Evolutionary conservation across 2,888 invertebrate species (phyloP), one percentile per base, ranked within the genome.

Genomic region (Drosophila trichaetosa): DNA sequence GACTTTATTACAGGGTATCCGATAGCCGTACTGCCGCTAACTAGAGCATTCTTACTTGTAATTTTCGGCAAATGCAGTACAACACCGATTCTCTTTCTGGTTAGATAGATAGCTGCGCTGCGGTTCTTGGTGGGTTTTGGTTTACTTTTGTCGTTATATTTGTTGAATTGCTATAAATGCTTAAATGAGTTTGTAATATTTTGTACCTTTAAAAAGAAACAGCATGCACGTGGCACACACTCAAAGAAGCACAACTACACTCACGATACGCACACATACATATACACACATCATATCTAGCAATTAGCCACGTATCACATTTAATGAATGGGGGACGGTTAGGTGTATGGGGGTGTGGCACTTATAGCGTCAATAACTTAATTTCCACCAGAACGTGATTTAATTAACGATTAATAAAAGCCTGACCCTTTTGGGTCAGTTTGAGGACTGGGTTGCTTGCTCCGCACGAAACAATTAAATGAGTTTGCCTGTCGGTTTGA

Each of bases 361-460:
- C 83, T 88, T 79, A 71, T 65, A 63, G 75, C 79, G 86, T 83
- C 86, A 86, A 90, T 87, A 90, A 90, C 89, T 90, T 90, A 69
- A 88, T 88, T 90, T 89, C 76, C 63, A 70, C 62, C 62, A 70
- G 76, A 86, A 89, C 89, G 87, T 90, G 90, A 87, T 87, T 87
- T 88, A 90, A 87, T 87, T 86, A 89, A 80, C 76, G 87, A 89
- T 88, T 80, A 83, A 74, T 63, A 66, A 70, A 64, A 58, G 69
- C 69, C 56, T 56, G 36, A 13, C 6, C 6, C 40, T 34, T 27
- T 29, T 31, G 38, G 66, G 34, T 46, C 48, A 42, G 18, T 27
- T 40, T 18, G 34, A 13, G 10, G 27, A 34, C 18, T 4, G 10
- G 42, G n/a, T 21, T 40, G 40, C 48, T 21, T 40, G 40, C 48